These are phyloP conservation scores for Caradrina clavipalpis DNA, from an alignment of 2,888 invertebrate species.

Conservation along the genomic window DNA sequence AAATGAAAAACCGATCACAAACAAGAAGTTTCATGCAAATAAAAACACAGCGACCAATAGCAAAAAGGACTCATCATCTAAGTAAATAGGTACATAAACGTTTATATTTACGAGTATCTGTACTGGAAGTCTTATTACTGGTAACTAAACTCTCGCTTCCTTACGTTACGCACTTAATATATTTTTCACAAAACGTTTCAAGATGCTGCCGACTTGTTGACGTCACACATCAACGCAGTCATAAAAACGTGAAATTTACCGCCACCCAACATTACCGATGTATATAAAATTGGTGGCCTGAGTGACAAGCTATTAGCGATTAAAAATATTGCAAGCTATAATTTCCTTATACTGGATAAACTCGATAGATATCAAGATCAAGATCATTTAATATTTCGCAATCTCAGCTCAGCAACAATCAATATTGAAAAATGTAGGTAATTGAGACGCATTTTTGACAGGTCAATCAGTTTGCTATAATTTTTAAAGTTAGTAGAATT, in stretches of 20 bases:
- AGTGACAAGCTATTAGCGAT: constrained; percentile 23
- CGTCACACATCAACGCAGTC: constrained; percentile 48
- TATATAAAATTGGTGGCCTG: constrained; percentile 28
- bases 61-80: neutral
- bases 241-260: constrained; percentile 54
- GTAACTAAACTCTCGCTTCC: constrained; percentile 24
- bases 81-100: neutral
- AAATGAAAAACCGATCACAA: no score
- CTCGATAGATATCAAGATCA: neutral
- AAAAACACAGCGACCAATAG: neutral
- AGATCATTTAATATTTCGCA: no score
- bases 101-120: constrained; percentile 16
- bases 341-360: neutral
- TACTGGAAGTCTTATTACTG: constrained; percentile 22
- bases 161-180: constrained; percentile 35
- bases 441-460: no score
- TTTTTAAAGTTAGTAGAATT: no score
- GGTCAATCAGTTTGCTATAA: no score
- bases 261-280: constrained; percentile 27
- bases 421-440: no score
- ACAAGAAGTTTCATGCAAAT: neutral
- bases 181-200: constrained; percentile 47
- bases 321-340: neutral
- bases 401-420: no score
- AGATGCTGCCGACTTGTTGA: constrained; percentile 43